A percentile compares a stretch with the other conserved stretches of the same genome.
Evolutionary conservation across 2,113 vertebrate genomes (phyloP).

Genomic region (Sander vitreus): DNA sequence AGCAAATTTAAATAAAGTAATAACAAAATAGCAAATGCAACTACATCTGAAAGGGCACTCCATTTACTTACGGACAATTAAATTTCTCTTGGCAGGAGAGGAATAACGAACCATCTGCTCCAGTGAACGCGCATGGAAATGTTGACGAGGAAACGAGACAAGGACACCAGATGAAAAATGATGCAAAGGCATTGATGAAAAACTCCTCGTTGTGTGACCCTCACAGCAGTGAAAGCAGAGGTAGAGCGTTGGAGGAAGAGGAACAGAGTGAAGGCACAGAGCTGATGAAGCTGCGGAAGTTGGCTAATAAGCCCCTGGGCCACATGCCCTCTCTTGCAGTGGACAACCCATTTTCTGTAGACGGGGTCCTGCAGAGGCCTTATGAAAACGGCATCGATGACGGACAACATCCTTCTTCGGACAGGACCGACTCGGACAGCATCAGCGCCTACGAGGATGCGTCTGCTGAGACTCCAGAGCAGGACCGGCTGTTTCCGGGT

Average conservation of each 20-base stretch:
- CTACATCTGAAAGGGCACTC: not conserved
- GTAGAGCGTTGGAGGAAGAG: constrained; percentile 6
- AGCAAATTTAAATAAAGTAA: not conserved
- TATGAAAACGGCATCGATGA: constrained; percentile 1
- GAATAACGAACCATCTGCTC: constrained; percentile 15
- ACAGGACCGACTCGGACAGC: constrained; percentile 75
- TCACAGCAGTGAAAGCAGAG: not conserved
- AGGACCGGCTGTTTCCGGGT: constrained; percentile 59
- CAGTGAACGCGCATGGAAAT: not conserved
- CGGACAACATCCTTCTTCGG: constrained; percentile 19
- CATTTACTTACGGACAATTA: not conserved
- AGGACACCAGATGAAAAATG: constrained; percentile 16
- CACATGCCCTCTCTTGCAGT: constrained; percentile 66
- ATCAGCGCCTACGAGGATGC: constrained; percentile 84
- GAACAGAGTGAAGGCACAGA: not conserved
- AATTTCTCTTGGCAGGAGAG: constrained; percentile 66
- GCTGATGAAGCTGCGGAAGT: constrained; percentile 43
- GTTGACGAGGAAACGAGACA: not conserved
- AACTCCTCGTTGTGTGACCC: not conserved
- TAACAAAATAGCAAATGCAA: not conserved
- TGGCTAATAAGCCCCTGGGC: constrained; percentile 55
- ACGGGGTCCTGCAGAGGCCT: constrained; percentile 66
- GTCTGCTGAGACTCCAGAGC: constrained; percentile 77
- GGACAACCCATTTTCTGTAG: constrained; percentile 13
- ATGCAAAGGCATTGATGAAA: not conserved